Evolutionary conservation across 1,140 invertebrate species (phyloP), one percentile per base, ranked within the genome.

Genomic region (Drosophila equinoxialis): DNA sequence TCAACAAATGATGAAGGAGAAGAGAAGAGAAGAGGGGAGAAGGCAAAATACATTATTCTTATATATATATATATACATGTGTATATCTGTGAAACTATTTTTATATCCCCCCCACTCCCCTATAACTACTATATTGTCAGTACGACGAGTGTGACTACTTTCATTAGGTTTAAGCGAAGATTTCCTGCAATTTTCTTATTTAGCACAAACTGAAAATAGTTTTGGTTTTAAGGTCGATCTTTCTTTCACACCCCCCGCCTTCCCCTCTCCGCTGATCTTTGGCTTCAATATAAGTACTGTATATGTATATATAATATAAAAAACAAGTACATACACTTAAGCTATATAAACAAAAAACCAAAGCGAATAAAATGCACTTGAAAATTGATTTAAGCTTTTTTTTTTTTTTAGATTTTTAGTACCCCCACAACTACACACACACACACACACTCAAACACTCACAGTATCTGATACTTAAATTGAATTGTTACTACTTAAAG

Each of bases 161-260:
- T 78, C 65, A 78, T 78, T 71, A 65, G 61, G 69, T 67, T 77
- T 85, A 81, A 85, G 81, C 81, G 81, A 85, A 78, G 78, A 81
- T 78, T 85, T 85, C 79, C 82, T 86, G 82, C 75, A 82, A 86
- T 86, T 86, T 85, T 86, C 82, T 66, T 65, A 85, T 79, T 86
- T 81, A 62, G 45, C 45, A 11, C n/a, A 57, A 57, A 26, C 54
- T 57, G 26, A 57, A 57, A 57, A 26, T 30, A 57, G 26, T 33
- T 57, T 57, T 30, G 17, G 13, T 30, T 30, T 33, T 13, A 39
- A 39, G 37, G 37, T 26, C 51, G 10, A 6, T 33, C 8, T 23
- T 23, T 51, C 8, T 51, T 51, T 51, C 30, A 30, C 6, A 17
- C 17, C 0, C 17, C 14, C 17, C 2, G 6, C 8, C 45, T 8